Base-by-base conservation (phyloP, 2,888 invertebrate species). In the Auanema freiburgensis region DNA sequence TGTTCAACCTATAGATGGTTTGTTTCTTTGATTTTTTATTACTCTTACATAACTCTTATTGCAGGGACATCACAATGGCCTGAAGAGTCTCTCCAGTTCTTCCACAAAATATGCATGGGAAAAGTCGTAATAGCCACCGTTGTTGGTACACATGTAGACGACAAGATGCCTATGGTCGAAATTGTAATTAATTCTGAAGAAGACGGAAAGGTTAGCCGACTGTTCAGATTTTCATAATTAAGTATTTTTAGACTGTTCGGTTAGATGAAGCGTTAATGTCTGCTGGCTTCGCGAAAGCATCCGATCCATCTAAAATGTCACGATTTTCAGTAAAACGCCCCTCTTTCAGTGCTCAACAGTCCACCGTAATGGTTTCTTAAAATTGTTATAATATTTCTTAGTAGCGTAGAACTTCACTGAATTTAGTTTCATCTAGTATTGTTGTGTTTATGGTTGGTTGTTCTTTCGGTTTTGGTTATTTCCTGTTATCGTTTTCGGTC, bases 1-100 rank as follows among this genome's bases (percentile, higher is more conserved):
- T 86, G 88, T 95, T 78, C 89, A 89, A 85, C 91, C 93, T 62
- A 87, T 89, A 63, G 88, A 89, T 83, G 90, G 92, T 90, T 85
- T 85, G n/a, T 8, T 11, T 21, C 11, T 24, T 43, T 56, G 5
- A 46, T 46, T 5, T 14, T 46, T 46, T 5, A 10, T 21, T 16
- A 21, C n/a, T 18, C 16, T 49, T 49, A 14, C 10, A 18, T 11
- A 14, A 14, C 10, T 6, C 18, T 41, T 23, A 51, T 62, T 75
- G 25, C 43, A 76, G 77, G 77, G 50, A 79, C 78, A 10, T 62
- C 62, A 12, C 70, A 72, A 18, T 83, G 83, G 83, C 66, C 71
- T 49, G 60, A 70, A 10, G 71, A 63, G 33, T 79, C 83, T 3
- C 71, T 67, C 60, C 66, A 77, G 43, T 66, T 75, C 52, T 81